Base-by-base conservation (phyloP, 2,797 vertebrate species). In the Platyrinchus mystaceus region DNA sequence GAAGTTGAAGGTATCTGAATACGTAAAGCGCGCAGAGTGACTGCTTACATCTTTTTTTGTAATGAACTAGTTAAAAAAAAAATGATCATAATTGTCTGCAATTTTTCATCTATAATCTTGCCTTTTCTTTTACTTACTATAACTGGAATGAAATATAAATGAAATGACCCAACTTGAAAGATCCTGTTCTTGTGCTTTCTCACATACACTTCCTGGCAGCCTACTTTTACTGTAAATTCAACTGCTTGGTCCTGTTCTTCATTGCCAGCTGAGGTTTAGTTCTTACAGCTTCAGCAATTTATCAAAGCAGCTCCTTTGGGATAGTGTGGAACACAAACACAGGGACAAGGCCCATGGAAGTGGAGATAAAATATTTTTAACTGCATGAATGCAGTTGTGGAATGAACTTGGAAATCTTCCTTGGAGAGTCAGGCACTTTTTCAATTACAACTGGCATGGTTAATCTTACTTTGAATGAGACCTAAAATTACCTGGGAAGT, bases 281-380 rank as follows among this genome's bases (percentile, higher is more conserved):
- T 73, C 7, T 94, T 94, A 46, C 55, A 69, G 49, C 39, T 93
- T 96, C 95, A 96, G 93, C 93, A 95, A 20, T 93, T 95, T 70
- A 79, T 59, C 44, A 50, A 32, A 91, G 83, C 70, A 89, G 15
- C 12, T 93, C 94, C 92, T 82, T 79, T 84, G 96, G 67, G 91
- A 94, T 1, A 76, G 37, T 15, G 64, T 73, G 74, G 47, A 59
- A 79, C 82, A 24, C 80, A 93, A 82, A 73, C 21, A 59, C 52
- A 30, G 70, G 39, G 77, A 94, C 0, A 9, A 66, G 74, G 59
- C n/a, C 67, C 63, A 8, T 36, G 70, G 67, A 94, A 49, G n/a
- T 76, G 26, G 23, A 95, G 94, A 95, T 94, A 95, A 95, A 93
- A 81, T 86, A 67, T 76, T 88, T 92, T 94, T 86, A 90, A 88